Evolutionary conservation across 2,888 invertebrate species (phyloP).

Genomic region (Cataglyphis rosenhaueri): DNA sequence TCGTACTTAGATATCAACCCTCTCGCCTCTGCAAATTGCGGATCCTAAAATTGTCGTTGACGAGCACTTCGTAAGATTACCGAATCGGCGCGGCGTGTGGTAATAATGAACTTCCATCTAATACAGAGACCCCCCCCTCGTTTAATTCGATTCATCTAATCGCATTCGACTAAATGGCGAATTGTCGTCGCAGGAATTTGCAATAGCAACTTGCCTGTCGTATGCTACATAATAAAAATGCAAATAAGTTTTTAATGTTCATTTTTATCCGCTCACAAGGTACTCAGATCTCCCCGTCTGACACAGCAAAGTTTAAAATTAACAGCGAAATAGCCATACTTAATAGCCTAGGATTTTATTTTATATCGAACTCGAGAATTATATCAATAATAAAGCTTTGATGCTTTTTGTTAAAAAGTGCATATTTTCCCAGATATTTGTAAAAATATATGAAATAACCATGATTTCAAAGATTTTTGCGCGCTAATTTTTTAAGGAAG

Average conservation of each 20-base stretch:
- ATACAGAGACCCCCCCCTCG: slow-evolving; percentile 38
- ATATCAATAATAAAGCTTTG: not conserved
- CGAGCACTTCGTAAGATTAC: slow-evolving; percentile 55
- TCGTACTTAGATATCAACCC: slow-evolving; percentile 12
- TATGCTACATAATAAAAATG: slow-evolving; percentile 28
- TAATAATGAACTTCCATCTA: slow-evolving; percentile 55
- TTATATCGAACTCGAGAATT: not conserved
- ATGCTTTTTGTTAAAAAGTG: too few species aligned
- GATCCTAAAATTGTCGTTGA: slow-evolving; percentile 36
- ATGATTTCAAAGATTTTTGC: too few species aligned
- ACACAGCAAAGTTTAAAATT: not conserved
- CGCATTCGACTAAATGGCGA: slow-evolving; percentile 48
- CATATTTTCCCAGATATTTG: too few species aligned
- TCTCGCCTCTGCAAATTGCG: not conserved
- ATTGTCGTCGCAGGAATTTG: slow-evolving; percentile 60
- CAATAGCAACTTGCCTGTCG: slow-evolving; percentile 54
- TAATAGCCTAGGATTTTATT: not conserved
- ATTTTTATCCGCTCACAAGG: not conserved
- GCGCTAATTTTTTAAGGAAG: too few species aligned
- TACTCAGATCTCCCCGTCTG: not conserved
- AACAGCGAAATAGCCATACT: not conserved
- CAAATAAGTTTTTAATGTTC: slow-evolving; percentile 13
- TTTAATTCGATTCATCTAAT: slow-evolving; percentile 59
- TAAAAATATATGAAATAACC: too few species aligned
- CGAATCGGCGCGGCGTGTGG: slow-evolving; percentile 5